These are phyloP conservation scores for Acanthurus lineatus DNA, from an alignment of 2,797 vertebrate genomes.

Conservation along the genomic window DNA sequence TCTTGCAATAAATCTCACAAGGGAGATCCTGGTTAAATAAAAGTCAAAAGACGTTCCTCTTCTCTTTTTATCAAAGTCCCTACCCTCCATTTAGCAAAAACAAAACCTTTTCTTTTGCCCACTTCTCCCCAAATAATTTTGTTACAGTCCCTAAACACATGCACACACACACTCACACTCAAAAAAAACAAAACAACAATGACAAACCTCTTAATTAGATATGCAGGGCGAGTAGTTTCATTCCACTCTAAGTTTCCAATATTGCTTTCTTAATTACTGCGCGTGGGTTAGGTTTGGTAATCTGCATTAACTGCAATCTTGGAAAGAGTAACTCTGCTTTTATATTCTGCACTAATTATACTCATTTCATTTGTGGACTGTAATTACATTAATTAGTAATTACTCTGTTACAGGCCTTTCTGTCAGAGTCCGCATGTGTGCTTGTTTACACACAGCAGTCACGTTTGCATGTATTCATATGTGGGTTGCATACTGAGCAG, in stretches of 20 bases:
- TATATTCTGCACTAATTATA: slow-evolving; percentile 52
- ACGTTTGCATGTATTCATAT: slow-evolving; percentile 57
- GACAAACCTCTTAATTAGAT: slow-evolving; percentile 33
- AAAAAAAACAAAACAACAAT: neutral
- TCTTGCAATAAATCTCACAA: neutral
- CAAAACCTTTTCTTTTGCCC: neutral
- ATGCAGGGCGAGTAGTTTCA: slow-evolving; percentile 39
- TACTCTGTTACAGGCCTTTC: slow-evolving; percentile 16
- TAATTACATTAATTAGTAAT: slow-evolving; percentile 67
- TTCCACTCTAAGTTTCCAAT: slow-evolving; percentile 26
- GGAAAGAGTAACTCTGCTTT: slow-evolving; percentile 33
- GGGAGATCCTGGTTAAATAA: neutral
- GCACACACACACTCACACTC: neutral
- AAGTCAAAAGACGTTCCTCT: neutral
- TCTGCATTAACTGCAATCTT: slow-evolving; percentile 47
- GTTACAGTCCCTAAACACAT: neutral
- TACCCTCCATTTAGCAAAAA: neutral
- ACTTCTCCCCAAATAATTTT: neutral
- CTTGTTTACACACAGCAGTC: slow-evolving; percentile 59
- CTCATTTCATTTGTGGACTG: slow-evolving; percentile 59
- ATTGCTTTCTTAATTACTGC: slow-evolving; percentile 47
- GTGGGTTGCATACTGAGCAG: slow-evolving; percentile 74
- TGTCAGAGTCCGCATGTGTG: slow-evolving; percentile 51
- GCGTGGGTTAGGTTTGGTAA: slow-evolving; percentile 38
- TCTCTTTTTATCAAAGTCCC: neutral